Conservation (phyloP, 2,113 vertebrate genomes). For the Mastomys natalensis region DNA sequence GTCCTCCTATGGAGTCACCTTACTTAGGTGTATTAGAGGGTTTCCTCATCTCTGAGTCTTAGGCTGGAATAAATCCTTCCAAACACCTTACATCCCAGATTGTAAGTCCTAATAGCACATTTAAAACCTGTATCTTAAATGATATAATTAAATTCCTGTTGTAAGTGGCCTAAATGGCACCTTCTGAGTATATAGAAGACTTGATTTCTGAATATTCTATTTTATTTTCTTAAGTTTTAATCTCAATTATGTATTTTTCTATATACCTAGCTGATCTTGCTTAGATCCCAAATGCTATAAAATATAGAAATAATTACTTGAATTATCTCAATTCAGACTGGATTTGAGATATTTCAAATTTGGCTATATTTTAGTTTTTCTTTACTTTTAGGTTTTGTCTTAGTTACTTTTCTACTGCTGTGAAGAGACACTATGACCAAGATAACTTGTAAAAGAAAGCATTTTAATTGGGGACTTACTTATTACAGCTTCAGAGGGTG, state of each 20-base stretch:
- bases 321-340: background rate
- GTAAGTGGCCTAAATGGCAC: background rate
- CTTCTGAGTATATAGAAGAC: background rate
- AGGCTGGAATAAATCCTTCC: background rate
- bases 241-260: background rate
- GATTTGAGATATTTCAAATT: background rate
- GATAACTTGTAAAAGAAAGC: background rate
- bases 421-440: background rate
- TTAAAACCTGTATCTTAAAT: background rate
- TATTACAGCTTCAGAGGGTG: background rate
- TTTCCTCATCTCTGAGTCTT: background rate
- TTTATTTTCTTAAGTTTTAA: slow-evolving; percentile 17
- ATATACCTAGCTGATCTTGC: background rate
- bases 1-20: background rate
- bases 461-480: background rate
- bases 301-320: slow-evolving; percentile 10
- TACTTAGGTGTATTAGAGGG: background rate
- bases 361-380: background rate
- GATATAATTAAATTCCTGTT: background rate
- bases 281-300: background rate
- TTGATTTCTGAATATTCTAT: background rate
- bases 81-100: background rate
- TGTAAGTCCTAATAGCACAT: background rate
- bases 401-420: background rate
- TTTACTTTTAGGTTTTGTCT: background rate